These are phyloP conservation scores for Psittacula echo DNA, from an alignment of 2,797 vertebrate genomes.

Conservation along the genomic window DNA sequence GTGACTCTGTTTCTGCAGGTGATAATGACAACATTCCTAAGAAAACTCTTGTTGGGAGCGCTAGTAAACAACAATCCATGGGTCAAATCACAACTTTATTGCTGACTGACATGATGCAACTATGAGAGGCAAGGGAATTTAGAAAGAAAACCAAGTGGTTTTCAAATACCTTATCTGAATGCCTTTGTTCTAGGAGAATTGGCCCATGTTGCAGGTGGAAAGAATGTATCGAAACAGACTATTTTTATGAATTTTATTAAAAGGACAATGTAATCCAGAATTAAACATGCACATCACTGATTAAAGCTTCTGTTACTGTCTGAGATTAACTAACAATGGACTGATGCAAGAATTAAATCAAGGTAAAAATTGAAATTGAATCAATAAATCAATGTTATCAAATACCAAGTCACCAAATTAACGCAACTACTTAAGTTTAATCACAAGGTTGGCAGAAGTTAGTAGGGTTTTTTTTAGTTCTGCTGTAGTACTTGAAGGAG, in stretches of 20 bases:
- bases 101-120: not conserved
- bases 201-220: not conserved
- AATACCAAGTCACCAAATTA: not conserved
- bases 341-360: not conserved
- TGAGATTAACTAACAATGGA: not conserved
- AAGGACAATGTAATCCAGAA: not conserved
- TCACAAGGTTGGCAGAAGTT: not conserved
- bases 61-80: not conserved
- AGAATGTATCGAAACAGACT: not conserved
- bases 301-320: not conserved
- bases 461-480: rapidly evolving
- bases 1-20: not conserved
- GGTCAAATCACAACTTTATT: not conserved
- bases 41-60: not conserved
- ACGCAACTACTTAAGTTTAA: not conserved
- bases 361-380: not conserved
- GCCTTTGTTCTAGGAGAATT: not conserved
- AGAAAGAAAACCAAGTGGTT: not conserved
- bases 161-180: not conserved
- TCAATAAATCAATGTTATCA: not conserved
- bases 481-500: not conserved
- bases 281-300: not conserved
- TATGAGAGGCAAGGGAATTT: not conserved
- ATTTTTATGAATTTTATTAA: not conserved
- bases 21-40: not conserved